Evolutionary conservation across 2,113 vertebrate genomes (phyloP).

Genomic region (Corythaeola cristata): DNA sequence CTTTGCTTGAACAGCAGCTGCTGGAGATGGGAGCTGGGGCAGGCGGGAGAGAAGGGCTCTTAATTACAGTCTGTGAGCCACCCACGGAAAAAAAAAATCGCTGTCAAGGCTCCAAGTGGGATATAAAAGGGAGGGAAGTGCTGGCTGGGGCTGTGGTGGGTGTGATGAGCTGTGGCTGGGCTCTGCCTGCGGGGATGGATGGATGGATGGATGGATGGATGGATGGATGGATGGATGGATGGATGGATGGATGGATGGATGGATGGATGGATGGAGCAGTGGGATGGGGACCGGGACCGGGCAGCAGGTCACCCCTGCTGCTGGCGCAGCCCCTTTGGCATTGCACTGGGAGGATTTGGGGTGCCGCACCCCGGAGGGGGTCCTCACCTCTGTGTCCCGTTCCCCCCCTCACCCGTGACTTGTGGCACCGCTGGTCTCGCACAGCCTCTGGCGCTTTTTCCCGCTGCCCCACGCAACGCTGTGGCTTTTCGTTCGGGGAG

Average conservation of each 20-base stretch:
- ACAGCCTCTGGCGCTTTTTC: rapidly evolving
- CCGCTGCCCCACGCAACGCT: rapidly evolving
- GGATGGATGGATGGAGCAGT: too few relatives aligned
- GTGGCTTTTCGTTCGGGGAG: rapidly evolving
- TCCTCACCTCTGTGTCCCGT: rapidly evolving
- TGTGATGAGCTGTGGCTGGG: rapidly evolving
- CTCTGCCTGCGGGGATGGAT: rapidly evolving
- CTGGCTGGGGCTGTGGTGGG: rapidly evolving
- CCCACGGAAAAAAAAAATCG: not conserved
- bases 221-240: too few relatives aligned
- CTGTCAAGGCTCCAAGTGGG: not conserved
- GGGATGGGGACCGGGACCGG: not conserved
- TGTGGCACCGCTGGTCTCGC: rapidly evolving
- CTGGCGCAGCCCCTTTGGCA: not conserved
- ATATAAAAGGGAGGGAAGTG: not conserved
- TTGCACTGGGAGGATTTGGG: not conserved
- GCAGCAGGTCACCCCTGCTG: too few relatives aligned
- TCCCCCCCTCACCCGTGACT: not conserved
- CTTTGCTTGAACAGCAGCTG: not conserved
- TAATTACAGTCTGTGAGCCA: constrained; percentile 17
- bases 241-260: rapidly evolving
- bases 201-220: too few relatives aligned
- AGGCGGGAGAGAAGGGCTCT: constrained; percentile 30
- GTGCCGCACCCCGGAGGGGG: not conserved
- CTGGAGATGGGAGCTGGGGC: not conserved